phyloP scores from a whole-genome alignment of 1,140 invertebrate species.

The Phenacoccus solenopsis region DNA sequence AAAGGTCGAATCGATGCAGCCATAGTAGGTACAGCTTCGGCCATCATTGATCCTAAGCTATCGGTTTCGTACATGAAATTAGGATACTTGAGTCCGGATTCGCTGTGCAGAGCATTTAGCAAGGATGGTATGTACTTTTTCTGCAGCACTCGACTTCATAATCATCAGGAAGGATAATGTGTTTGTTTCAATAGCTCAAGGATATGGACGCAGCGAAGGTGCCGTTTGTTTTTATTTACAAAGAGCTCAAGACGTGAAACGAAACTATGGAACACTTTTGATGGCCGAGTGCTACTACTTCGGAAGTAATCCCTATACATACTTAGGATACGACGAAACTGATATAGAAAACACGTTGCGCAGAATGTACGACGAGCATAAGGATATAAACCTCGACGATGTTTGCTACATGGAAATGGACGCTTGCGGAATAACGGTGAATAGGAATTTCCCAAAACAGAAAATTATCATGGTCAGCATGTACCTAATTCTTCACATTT shows the following conservation, averaged over 20 bases:
- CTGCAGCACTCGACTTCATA: too few relatives aligned
- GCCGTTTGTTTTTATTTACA: conserved; percentile 42
- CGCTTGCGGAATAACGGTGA: background rate
- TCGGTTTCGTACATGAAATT: conserved; percentile 45
- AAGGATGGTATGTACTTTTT: conserved; percentile 43
- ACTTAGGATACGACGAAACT: background rate
- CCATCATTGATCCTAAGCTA: conserved; percentile 49
- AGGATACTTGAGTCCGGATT: conserved; percentile 48
- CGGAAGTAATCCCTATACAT: background rate
- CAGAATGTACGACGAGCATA: conserved; percentile 28
- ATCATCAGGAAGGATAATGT: too few relatives aligned
- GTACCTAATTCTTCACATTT: background rate
- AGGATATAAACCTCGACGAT: background rate
- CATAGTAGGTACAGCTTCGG: conserved; percentile 48
- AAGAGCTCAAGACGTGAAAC: conserved; percentile 37
- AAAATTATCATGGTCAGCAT: too few relatives aligned
- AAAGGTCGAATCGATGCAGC: conserved; percentile 51
- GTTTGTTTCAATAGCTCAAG: conserved; percentile 22
- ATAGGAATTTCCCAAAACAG: too few relatives aligned
- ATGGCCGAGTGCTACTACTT: background rate
- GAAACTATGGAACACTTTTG: conserved; percentile 43
- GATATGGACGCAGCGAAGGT: conserved; percentile 25
- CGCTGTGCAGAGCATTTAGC: conserved; percentile 56
- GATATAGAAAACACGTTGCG: conserved; percentile 30
- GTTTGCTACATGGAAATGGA: background rate